Base-by-base conservation (phyloP, 2,113 vertebrate genomes). In the Puntigrus tetrazona region DNA sequence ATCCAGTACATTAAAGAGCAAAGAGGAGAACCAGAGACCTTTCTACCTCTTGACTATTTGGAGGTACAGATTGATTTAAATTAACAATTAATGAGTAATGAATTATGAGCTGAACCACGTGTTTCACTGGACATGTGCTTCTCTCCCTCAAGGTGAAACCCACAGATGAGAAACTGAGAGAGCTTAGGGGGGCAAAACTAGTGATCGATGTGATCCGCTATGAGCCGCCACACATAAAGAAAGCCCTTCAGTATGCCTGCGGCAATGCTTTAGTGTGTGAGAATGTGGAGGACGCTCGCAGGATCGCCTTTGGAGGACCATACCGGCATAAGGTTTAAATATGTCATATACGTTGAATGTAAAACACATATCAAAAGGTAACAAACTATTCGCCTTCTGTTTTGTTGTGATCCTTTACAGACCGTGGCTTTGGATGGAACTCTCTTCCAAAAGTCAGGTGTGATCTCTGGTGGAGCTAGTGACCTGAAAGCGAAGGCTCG, bases 1-100 rank as follows among this genome's bases (percentile, higher is more conserved):
- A 98, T 98, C 91, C 97, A 98, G 86, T 98, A 98, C 90, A 98
- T 98, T 90, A 98, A 98, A 90, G 97, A 98, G 89, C 97, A 98
- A 88, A 92, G 97, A 75, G 97, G 96, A n/a, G 97, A 98, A 78
- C 97, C 97, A 0, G 97, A 98, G 91, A 98, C 97, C 45, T 98
- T 98, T 90, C 94, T 98, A 47, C 97, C 97, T 79, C 96, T 98
- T 4, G 97, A 98, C 85, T 98, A 97, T 88, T 91, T 98, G 41
- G 97, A 97, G 95, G 97, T 97, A 83, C 41, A 47, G 7, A 72
- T n/a, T 11, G 74, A 29, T 43, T 65, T 22, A 7, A 84, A 69
- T 69, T 1, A 41, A 72, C 14, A 7, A 43, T 55, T 29, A 8
- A 63, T 25, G 47, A 41, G 50, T 61, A n/a, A n/a, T 29, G 10